Percentiles rank a stretch among this genome's conserved stretches.
Evolutionary conservation across 2,797 vertebrate species (phyloP).

Genomic region (Silurus lanzhouensis): DNA sequence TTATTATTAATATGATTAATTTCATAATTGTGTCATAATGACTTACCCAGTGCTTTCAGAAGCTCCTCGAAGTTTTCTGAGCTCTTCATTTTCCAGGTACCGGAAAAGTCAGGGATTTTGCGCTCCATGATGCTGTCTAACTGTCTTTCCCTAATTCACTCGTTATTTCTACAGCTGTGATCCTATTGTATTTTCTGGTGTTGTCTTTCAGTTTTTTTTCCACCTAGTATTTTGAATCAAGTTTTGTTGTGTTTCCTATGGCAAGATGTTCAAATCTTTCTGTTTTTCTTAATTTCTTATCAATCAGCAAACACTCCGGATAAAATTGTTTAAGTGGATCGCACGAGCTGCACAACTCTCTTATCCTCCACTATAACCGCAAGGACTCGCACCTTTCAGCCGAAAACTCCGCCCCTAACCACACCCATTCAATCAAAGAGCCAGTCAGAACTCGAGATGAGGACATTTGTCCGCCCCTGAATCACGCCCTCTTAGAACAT

Average conservation of each 20-base stretch:
- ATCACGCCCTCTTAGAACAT: conserved; percentile 60
- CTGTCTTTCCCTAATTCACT: conserved; percentile 28
- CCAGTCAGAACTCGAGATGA: conserved; percentile 44
- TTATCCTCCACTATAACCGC: conserved; percentile 54
- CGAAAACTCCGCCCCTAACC: conserved; percentile 60
- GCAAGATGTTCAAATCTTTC: background rate
- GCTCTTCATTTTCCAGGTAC: conserved; percentile 90
- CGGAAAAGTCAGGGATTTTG: conserved; percentile 86
- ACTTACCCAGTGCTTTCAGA: conserved; percentile 87
- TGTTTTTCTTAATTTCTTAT: background rate
- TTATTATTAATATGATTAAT: background rate
- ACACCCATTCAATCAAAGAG: conserved; percentile 1
- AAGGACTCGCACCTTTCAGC: conserved; percentile 64
- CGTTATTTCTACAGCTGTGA: background rate
- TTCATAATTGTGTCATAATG: conserved; percentile 5
- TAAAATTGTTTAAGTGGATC: conserved; percentile 46
- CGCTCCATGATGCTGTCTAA: conserved; percentile 68
- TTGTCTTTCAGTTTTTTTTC: background rate
- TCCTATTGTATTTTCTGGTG: background rate
- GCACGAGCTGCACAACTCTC: conserved; percentile 56
- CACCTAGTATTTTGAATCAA: background rate
- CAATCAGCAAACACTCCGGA: background rate
- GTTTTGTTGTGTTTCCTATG: background rate
- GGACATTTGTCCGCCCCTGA: background rate
- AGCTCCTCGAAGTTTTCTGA: conserved; percentile 94